phyloP scores from a whole-genome alignment of 2,888 invertebrate species.

The Phyto melanocephala region DNA sequence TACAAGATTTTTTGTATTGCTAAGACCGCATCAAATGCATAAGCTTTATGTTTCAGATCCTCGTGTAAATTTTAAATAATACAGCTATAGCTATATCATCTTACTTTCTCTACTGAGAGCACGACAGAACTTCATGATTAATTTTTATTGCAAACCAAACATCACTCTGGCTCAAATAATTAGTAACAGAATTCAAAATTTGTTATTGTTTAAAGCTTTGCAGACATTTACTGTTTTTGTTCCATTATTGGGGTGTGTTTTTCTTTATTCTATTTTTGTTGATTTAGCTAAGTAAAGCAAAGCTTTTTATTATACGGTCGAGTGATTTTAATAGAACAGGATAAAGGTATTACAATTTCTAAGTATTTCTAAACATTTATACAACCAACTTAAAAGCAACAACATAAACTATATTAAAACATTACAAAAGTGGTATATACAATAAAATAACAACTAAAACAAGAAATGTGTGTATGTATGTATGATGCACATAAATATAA shows the following conservation, averaged over 20 bases:
- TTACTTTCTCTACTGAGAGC: no score
- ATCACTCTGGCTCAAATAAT: background rate
- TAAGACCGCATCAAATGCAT: no score
- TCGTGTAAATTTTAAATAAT: no score
- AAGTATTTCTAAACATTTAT: slow-evolving; percentile 43
- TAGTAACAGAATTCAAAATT: background rate
- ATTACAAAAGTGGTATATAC: slow-evolving; percentile 12
- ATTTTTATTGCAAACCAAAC: background rate
- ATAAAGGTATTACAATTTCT: slow-evolving; percentile 27
- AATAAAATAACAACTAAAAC: background rate
- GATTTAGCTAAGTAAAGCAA: slow-evolving; percentile 30
- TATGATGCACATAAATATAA: no score
- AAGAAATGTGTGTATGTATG: no score
- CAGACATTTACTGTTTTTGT: background rate
- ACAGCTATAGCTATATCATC: no score
- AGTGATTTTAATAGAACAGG: slow-evolving; percentile 49
- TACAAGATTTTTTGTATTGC: no score
- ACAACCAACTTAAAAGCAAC: slow-evolving; percentile 21
- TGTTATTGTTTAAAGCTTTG: background rate
- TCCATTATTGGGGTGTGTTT: background rate
- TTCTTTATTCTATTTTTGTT: background rate
- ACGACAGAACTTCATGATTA: no score
- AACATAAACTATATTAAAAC: slow-evolving; percentile 7
- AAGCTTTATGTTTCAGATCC: no score
- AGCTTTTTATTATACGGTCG: slow-evolving; percentile 51